phyloP scores from a whole-genome alignment of 2,797 vertebrate genomes.

The Spea hammondii region DNA sequence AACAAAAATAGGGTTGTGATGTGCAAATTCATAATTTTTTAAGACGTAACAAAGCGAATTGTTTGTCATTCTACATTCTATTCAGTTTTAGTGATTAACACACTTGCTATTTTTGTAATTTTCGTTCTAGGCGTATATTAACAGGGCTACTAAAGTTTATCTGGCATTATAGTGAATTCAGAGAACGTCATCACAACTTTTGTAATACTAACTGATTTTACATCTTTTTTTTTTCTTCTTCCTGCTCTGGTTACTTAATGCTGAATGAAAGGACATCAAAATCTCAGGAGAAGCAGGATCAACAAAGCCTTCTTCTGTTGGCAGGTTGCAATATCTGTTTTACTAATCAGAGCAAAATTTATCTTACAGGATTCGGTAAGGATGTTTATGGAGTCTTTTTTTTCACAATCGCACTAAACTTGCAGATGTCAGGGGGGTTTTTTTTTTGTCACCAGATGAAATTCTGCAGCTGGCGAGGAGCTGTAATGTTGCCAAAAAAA shows the following conservation, averaged over 20 bases:
- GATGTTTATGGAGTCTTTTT: conserved; percentile 60
- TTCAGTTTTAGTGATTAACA: too few relatives aligned
- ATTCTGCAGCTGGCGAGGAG: conserved; percentile 62
- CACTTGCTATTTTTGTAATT: too few relatives aligned
- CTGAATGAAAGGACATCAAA: conserved; percentile 65
- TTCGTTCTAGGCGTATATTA: too few relatives aligned
- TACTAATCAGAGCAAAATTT: conserved; percentile 75
- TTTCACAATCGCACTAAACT: conserved; percentile 59
- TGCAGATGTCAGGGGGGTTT: conserved; percentile 55
- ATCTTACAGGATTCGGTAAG: conserved; percentile 65
- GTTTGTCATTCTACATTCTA: too few relatives aligned
- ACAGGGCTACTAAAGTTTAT: conserved; percentile 50
- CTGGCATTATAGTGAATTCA: conserved; percentile 58
- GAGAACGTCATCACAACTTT: conserved; percentile 48
- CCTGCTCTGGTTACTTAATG: conserved; percentile 59
- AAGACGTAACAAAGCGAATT: too few relatives aligned
- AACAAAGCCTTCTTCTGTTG: conserved; percentile 66
- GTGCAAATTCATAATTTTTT: too few relatives aligned
- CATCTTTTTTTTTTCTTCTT: conserved; percentile 52
- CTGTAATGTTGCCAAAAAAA: conserved; percentile 44
- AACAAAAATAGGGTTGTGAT: too few relatives aligned
- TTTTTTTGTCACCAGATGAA: conserved; percentile 60
- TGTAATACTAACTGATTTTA: conserved; percentile 60
- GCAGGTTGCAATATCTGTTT: conserved; percentile 71
- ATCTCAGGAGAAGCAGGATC: conserved; percentile 68